Percentiles rank a stretch among this genome's conserved stretches.
phyloP scores from a whole-genome alignment of 2,888 invertebrate species.

The Zelleria hepariella region DNA sequence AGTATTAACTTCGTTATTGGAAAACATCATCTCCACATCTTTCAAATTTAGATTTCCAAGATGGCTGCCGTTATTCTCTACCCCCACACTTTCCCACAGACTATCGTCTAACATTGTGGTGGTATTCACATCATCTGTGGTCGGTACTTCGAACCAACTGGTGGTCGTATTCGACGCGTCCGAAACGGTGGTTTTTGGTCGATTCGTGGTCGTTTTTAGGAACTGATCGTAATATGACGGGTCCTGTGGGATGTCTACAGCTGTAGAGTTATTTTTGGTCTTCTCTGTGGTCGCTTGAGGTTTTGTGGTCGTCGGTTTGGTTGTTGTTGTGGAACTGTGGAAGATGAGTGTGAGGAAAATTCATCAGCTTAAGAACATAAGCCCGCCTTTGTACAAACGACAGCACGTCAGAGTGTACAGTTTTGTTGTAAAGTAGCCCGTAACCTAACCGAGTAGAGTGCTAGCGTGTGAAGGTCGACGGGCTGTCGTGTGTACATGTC shows the following conservation, averaged over 20 bases:
- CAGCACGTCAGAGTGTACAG: too few species aligned
- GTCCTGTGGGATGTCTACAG: conserved; percentile 37
- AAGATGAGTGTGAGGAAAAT: neutral
- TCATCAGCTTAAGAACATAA: too few species aligned
- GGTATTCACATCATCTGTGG: conserved; percentile 37
- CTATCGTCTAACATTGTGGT: conserved; percentile 47
- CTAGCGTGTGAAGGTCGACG: too few species aligned
- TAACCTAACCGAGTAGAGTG: too few species aligned
- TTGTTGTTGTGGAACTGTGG: conserved; percentile 24
- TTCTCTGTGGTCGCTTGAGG: conserved; percentile 16
- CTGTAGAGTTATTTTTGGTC: conserved; percentile 26
- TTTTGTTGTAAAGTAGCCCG: too few species aligned
- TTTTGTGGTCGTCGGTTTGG: conserved; percentile 22
- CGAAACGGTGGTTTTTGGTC: conserved; percentile 27
- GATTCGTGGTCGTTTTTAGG: conserved; percentile 37
- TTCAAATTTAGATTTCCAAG: conserved; percentile 48
- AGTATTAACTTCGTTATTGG: conserved; percentile 23
- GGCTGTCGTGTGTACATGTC: too few species aligned
- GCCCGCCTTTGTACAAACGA: too few species aligned
- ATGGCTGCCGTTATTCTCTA: conserved; percentile 31
- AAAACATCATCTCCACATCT: conserved; percentile 66
- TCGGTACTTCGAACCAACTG: conserved; percentile 53
- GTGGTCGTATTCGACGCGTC: conserved; percentile 45
- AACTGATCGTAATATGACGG: conserved; percentile 62
- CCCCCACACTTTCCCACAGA: conserved; percentile 53